phyloP scores from a whole-genome alignment of 1,140 invertebrate species.

The Sinonovacula constricta region DNA sequence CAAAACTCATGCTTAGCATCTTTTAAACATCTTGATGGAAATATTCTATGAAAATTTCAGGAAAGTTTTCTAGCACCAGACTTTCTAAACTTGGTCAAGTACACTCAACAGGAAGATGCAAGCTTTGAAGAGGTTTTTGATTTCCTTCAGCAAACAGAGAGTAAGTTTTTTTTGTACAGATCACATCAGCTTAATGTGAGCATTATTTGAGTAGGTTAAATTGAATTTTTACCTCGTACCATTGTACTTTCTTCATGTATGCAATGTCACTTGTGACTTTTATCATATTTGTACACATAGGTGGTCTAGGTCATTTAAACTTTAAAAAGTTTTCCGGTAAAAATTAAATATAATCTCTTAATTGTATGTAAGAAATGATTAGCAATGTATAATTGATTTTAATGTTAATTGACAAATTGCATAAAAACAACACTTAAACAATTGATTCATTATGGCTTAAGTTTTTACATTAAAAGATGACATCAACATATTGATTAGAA shows the following conservation, averaged over 20 bases:
- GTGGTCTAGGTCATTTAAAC: not conserved
- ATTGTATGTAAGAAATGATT: no score
- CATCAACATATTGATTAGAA: no score
- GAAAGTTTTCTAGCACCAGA: conserved; percentile 57
- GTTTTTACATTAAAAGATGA: no score
- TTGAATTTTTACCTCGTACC: not conserved
- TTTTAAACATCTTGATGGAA: not conserved
- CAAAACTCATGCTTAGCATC: not conserved
- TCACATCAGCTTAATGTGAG: not conserved
- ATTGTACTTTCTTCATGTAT: no score
- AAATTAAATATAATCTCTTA: no score
- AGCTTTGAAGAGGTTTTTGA: conserved; percentile 49
- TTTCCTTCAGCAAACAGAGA: conserved; percentile 38
- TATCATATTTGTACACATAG: not conserved
- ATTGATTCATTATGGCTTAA: no score
- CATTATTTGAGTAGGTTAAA: not conserved
- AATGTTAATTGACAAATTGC: no score
- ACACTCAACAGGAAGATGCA: conserved; percentile 47
- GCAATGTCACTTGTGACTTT: not conserved
- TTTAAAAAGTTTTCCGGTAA: not conserved
- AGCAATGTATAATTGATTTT: no score
- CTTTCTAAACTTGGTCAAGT: conserved; percentile 60
- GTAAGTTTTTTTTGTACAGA: conserved; percentile 25
- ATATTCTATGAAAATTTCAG: conserved; percentile 32
- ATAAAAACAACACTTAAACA: no score